Base-by-base conservation (phyloP, 2,888 invertebrate species). In the Archips crataeganus region DNA sequence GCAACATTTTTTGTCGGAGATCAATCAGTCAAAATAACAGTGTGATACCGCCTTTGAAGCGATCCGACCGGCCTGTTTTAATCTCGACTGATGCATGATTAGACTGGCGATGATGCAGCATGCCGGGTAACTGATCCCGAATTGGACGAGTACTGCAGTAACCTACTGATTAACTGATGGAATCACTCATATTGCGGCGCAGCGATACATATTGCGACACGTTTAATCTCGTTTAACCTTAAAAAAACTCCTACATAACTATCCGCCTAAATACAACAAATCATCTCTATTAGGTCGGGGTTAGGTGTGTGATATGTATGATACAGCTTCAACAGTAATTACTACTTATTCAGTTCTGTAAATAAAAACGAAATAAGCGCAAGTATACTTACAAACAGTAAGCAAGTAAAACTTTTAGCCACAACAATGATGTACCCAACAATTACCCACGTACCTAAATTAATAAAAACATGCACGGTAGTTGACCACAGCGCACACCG, bases 1-100 rank as follows among this genome's bases (percentile, higher is more conserved):
- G 92, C 90, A 90, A 89, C 88, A 89, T 90, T 94, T 94, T 81
- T 92, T 94, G 93, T 92, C 88, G 84, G 89, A 92, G 94, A 94
- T 94, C 94, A 93, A 94, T 94, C 94, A 94, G 94, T 94, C 94
- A 94, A 94, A 94, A 94, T 94, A 94, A 94, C 94, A 93, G 94
- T 94, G 90, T 93, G 94, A 93, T 94, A 94, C 94, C 93, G 93
- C 94, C 94, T 94, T 94, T 94, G 94, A 94, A 90, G 92, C 87
- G 89, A 87, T 91, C 92, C 93, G 92, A 85, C 87, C 87, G 92
- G 88, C 89, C 92, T 92, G 94, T 92, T 93, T 93, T 93, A 94
- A 94, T 93, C 93, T 94, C 89, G 89, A 82, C 90, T 90, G 91
- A 91, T 92, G 91, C 93, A 91, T 94, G 93, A 93, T 94, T 94